Base-by-base conservation (phyloP, 2,888 invertebrate genomes). In the Cryptosula pallasiana region DNA sequence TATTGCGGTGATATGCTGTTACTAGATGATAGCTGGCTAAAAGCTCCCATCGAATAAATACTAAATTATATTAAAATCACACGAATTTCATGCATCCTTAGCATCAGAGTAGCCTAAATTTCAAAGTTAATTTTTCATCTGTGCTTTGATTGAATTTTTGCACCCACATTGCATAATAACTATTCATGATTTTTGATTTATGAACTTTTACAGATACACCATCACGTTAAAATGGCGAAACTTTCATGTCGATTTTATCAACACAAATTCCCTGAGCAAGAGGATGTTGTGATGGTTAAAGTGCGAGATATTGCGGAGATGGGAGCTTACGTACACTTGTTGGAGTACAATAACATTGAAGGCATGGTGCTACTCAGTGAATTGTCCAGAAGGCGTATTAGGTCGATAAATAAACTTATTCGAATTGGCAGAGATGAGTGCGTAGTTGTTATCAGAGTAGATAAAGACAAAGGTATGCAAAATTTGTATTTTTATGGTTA, bases 261-360 rank as follows among this genome's bases (percentile, higher is more conserved):
- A 83, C 93, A 96, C 86, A 94, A 92, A 82, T 98, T 95, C 87
- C 99, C 99, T 0, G 98, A 98, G 84, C 91, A 97, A 74, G 99
- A 99, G 81, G 99, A 99, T 90, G 97, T 99, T 70, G 99, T 99
- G 69, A 96, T 98, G 96, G 98, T 97, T 34, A 99, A 96, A 83
- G 98, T 99, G 1, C 89, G 95, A 63, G 85, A 95, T 76, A 99
- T 99, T 81, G 98, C 97, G 25, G 98, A 99, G 88, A 99, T 99
- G 98, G 99, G 99, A 74, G 99, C 98, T 0, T 99, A 99, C 85
- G 99, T 99, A 23, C 94, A 95, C 85, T 87, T 99, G 74, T 87
- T 98, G 76, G 99, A 99, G 87, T 99, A 99, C 85, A 97, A 99
- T 86, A 95, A 97, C 82, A 99, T 97, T 78, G 98, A 99, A 86